Percentiles rank a stretch among this genome's conserved stretches.
phyloP scores from a whole-genome alignment of 2,888 invertebrate species.

The Cynaeus angustus region DNA sequence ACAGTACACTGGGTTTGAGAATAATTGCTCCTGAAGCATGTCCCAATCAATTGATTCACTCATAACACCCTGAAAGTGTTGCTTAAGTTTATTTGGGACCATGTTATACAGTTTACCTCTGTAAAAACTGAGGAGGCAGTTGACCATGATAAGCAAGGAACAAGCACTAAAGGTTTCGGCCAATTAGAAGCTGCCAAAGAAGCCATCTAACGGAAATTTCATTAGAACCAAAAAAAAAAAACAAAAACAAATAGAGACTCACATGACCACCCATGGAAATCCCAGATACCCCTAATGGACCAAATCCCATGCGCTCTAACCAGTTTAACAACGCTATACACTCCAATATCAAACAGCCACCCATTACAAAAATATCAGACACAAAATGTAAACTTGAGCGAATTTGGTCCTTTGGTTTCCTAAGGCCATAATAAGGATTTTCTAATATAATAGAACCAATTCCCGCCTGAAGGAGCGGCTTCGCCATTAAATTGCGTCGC shows the following conservation, averaged over 20 bases:
- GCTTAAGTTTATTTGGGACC: slow-evolving; percentile 21
- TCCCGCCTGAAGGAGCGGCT: slow-evolving; percentile 91
- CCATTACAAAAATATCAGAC: slow-evolving; percentile 99
- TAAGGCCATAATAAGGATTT: slow-evolving; percentile 95
- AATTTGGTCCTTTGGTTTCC: slow-evolving; percentile 91
- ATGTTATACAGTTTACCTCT: slow-evolving; percentile 74
- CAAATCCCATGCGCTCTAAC: slow-evolving; percentile 93
- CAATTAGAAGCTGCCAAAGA: slow-evolving; percentile 96
- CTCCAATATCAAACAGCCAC: slow-evolving; percentile 96
- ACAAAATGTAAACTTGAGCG: slow-evolving; percentile 95
- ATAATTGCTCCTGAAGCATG: slow-evolving; percentile 90
- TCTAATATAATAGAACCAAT: slow-evolving; percentile 96
- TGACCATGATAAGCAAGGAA: slow-evolving; percentile 98
- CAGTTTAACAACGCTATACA: slow-evolving; percentile 93
- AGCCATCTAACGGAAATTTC: slow-evolving; percentile 86
- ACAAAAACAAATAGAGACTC: slow-evolving; percentile 70
- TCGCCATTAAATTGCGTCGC: slow-evolving; percentile 90
- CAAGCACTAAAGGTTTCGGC: slow-evolving; percentile 93
- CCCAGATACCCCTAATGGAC: slow-evolving; percentile 95
- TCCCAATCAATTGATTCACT: slow-evolving; percentile 97
- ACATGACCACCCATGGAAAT: slow-evolving; percentile 99
- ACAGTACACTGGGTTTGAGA: slow-evolving; percentile 85
- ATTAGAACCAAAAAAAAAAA: slow-evolving; percentile 10
- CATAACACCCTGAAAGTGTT: slow-evolving; percentile 88
- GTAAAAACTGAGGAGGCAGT: slow-evolving; percentile 97